Conservation (phyloP, 2,797 vertebrate species). For the Graptemys geographica region DNA sequence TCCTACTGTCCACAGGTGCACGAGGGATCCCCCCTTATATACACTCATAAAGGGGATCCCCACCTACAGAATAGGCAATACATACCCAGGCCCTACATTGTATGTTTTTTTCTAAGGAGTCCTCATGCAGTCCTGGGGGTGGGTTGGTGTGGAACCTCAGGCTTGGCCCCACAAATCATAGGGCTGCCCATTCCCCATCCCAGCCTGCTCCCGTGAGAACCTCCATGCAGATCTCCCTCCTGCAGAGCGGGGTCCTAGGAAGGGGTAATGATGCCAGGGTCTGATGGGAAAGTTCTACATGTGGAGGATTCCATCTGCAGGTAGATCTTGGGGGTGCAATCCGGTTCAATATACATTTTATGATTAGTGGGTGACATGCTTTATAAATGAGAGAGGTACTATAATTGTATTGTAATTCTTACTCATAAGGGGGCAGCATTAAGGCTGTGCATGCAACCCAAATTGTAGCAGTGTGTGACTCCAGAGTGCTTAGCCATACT, state of each 20-base stretch:
- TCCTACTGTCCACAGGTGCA: too few relatives aligned
- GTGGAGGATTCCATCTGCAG: background rate
- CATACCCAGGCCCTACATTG: background rate
- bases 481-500: background rate
- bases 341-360: background rate
- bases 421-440: background rate
- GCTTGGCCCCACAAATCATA: background rate
- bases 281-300: rapidly evolving
- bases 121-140: background rate
- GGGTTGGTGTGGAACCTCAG: background rate
- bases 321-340: background rate
- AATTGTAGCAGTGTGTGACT: background rate
- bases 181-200: background rate
- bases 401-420: background rate
- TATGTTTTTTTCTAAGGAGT: background rate
- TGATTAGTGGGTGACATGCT: background rate
- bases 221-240: background rate
- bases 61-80: too few relatives aligned
- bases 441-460: background rate
- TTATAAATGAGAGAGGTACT: background rate
- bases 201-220: background rate
- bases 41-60: too few relatives aligned
- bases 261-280: rapidly evolving
- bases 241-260: background rate
- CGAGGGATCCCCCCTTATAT: too few relatives aligned